Evolutionary conservation across 2,797 vertebrate genomes (phyloP).

Genomic region (Columba guinea): DNA sequence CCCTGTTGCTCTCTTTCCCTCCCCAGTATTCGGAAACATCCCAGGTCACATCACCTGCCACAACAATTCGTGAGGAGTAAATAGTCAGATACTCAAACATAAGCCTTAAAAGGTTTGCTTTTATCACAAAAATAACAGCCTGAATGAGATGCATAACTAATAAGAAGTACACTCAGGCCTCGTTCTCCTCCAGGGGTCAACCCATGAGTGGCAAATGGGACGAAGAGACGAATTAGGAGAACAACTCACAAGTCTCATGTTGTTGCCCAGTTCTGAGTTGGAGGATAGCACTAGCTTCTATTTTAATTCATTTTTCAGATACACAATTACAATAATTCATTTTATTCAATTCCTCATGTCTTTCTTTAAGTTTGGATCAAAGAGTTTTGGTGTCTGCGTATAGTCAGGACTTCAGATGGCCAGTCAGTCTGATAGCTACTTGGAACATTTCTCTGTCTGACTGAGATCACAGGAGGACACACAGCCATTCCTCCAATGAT

Average conservation of each 20-base stretch:
- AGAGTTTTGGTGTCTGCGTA: background rate
- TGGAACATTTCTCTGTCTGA: background rate
- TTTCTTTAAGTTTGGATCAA: background rate
- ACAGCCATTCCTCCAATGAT: background rate
- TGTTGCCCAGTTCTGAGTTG: background rate
- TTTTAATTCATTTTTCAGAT: background rate
- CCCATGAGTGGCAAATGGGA: background rate
- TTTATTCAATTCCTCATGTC: background rate
- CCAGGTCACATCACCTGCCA: background rate
- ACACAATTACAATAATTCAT: background rate
- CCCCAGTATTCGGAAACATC: background rate
- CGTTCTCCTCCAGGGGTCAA: background rate
- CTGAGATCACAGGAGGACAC: background rate
- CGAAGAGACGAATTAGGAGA: background rate
- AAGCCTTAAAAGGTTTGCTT: background rate
- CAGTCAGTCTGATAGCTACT: background rate
- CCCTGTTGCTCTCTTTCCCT: background rate
- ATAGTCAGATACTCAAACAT: background rate
- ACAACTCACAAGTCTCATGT: background rate
- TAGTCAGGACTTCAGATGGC: background rate
- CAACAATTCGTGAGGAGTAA: background rate
- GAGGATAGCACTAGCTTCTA: background rate
- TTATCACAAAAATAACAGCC: background rate
- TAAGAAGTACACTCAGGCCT: background rate
- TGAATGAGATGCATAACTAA: background rate